Evolutionary conservation across 2,113 vertebrate genomes (phyloP).

Genomic region (Pontoporia blainvillei): DNA sequence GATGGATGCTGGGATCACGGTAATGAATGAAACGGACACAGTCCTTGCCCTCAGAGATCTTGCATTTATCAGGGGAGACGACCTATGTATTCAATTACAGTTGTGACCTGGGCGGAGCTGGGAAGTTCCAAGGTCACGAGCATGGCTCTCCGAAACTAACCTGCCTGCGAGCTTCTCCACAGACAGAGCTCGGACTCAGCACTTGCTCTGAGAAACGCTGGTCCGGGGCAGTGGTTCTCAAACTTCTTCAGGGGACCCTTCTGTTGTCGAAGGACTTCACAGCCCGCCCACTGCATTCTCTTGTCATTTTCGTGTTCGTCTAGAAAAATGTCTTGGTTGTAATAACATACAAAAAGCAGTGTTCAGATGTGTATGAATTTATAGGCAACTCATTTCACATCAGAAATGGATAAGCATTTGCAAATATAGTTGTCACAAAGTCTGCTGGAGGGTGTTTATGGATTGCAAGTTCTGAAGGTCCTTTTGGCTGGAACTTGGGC

Average conservation of each 20-base stretch:
- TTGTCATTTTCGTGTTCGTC: neutral
- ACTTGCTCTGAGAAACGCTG: neutral
- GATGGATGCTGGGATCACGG: neutral
- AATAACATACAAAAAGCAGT: neutral
- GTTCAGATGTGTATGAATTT: neutral
- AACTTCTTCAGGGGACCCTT: neutral
- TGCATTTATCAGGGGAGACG: neutral
- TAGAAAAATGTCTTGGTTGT: neutral
- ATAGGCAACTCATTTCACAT: neutral
- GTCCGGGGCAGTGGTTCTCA: neutral
- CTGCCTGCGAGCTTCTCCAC: rapidly evolving
- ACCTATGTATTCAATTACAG: neutral
- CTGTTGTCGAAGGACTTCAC: neutral
- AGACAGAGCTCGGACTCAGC: neutral
- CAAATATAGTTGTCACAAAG: neutral
- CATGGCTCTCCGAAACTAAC: neutral
- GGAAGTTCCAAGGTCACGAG: neutral
- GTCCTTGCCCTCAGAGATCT: too few species aligned
- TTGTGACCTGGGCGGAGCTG: too few species aligned
- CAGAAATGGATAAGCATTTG: neutral
- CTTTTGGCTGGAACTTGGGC: neutral
- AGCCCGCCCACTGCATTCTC: neutral
- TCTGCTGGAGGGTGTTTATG: neutral
- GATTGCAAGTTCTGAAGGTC: neutral
- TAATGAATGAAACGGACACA: rapidly evolving